These are phyloP conservation scores for Lordiphosa stackelbergi DNA, from an alignment of 1,140 invertebrate species.

Conservation along the genomic window DNA sequence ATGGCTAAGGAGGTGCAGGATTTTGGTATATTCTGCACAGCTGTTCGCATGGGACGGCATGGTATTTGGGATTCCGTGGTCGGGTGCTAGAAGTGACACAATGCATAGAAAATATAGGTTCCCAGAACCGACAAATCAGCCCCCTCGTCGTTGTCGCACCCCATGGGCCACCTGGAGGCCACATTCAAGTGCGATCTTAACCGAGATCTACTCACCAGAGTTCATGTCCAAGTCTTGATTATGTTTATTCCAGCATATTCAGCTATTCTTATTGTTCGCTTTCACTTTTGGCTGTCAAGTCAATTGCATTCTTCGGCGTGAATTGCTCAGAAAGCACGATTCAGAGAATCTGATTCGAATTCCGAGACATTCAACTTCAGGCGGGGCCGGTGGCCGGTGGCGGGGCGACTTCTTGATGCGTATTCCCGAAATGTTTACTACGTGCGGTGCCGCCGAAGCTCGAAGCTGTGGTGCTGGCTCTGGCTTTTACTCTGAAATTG, in stretches of 20 bases:
- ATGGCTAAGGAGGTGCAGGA: too few species aligned
- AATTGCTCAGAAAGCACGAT: constrained; percentile 7
- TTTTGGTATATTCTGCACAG: too few species aligned
- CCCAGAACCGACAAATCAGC: too few species aligned
- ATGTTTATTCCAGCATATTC: constrained; percentile 24
- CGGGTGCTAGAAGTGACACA: not conserved
- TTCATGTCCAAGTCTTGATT: constrained; percentile 24
- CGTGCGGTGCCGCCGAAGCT: not conserved
- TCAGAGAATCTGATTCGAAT: constrained; percentile 6
- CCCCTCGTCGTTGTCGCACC: too few species aligned
- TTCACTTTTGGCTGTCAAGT: constrained; percentile 7
- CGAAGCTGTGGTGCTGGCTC: constrained; percentile 6
- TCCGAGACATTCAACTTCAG: constrained; percentile 11
- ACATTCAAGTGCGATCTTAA: constrained; percentile 1
- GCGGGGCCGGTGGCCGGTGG: not conserved
- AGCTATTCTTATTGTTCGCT: constrained; percentile 12
- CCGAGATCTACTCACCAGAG: constrained; percentile 18
- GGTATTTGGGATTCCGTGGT: too few species aligned
- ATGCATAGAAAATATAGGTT: not conserved
- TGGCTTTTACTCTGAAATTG: constrained; percentile 24
- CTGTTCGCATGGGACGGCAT: too few species aligned
- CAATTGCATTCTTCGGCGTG: constrained; percentile 9
- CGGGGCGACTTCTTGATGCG: constrained; percentile 9
- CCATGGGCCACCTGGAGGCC: not conserved
- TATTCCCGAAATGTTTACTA: constrained; percentile 9